phyloP scores from a whole-genome alignment of 2,113 vertebrate genomes.

The Colaptes auratus region DNA sequence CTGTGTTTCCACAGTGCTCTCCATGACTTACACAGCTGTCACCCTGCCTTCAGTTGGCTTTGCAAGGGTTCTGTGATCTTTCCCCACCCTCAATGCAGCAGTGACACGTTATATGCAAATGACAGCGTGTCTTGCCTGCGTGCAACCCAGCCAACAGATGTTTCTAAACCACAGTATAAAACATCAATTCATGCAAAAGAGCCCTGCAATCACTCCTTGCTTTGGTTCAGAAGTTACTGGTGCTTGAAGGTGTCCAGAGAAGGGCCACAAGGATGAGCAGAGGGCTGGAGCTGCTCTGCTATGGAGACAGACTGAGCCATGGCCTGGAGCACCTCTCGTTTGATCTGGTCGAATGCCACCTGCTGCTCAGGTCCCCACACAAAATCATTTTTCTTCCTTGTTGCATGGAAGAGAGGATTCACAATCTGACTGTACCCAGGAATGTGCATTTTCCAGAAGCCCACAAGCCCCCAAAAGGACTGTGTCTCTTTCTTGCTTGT shows the following conservation, averaged over 20 bases:
- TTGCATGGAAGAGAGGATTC: too few species aligned
- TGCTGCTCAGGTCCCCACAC: too few species aligned
- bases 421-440: too few species aligned
- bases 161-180: conserved; percentile 19
- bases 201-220: conserved; percentile 12
- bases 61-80: background rate
- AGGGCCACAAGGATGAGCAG: too few species aligned
- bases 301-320: too few species aligned
- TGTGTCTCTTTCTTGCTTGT: too few species aligned
- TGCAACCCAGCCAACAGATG: conserved; percentile 15
- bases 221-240: conserved; percentile 43
- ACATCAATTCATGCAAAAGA: background rate
- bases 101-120: conserved; percentile 13
- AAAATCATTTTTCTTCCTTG: too few species aligned
- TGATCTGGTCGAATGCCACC: too few species aligned
- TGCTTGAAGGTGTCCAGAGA: background rate
- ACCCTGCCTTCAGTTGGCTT: background rate
- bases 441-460: too few species aligned
- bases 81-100: background rate
- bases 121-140: background rate
- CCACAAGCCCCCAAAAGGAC: too few species aligned
- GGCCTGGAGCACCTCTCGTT: too few species aligned
- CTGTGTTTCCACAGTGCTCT: background rate
- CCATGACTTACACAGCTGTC: background rate
- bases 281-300: too few species aligned